Evolutionary conservation across 2,113 vertebrate species (phyloP), one percentile per base, ranked within the genome.

Genomic region (Aldabrachelys gigantea): DNA sequence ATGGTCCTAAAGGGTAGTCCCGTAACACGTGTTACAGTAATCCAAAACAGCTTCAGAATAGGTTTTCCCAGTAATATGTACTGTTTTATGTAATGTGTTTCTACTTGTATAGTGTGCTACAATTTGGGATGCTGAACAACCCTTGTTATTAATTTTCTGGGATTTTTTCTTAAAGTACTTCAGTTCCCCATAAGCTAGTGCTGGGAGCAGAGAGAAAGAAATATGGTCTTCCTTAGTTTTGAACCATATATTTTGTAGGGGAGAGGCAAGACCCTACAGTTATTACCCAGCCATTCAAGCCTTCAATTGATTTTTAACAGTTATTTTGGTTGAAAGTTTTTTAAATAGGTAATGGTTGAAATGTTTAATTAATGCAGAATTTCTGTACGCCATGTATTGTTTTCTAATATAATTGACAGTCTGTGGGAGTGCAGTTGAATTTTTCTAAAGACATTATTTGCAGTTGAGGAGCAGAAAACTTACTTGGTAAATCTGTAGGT

Each of bases 381-480:
- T 81, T 3, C 0, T 72, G 16, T 81, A 35, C 1, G 69, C 2
- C 38, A 2, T 49, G 27, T 0, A 6, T 35, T 80, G 69, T 47
- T 75, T 4, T 0, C 8, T 31, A 0, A 57, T 89, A 90, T 41
- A 87, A 76, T 87, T 10, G 2, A 14, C 9, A n/a, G 35, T n/a
- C 7, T 19, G 1, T 80, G 31, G 3, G 38, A 80, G 44, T 80
- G 21, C 12, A 52, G n/a, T n/a, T 13, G 0, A 8, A 21, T 54
- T 92, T 89, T 89, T 85, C 31, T 90, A 75, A 93, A 89, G 9
- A 2, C 1, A 17, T 80, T 90, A 72, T 92, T 91, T 93, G 81
- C 14, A 91, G 87, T 5, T 82, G 41, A 90, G 56, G 21, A 93
- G 13, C 25, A 91, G 54, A 85, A 94, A 95, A 52, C 1, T 7